These are phyloP conservation scores for Tigriopus californicus DNA, from an alignment of 2,888 invertebrate species.

Conservation along the genomic window DNA sequence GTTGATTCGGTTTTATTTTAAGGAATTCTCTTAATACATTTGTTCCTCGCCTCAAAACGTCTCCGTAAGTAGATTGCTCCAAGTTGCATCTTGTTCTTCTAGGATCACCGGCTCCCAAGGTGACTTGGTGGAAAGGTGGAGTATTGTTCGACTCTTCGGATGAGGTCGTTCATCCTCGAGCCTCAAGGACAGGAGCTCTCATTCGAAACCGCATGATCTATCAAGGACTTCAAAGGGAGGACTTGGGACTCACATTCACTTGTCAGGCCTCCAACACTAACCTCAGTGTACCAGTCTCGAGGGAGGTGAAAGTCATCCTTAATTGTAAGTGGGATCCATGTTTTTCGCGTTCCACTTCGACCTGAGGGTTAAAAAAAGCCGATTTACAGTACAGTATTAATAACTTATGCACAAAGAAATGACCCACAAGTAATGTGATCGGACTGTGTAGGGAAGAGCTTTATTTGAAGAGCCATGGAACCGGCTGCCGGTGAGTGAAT, in stretches of 20 bases:
- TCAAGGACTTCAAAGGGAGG: conserved; percentile 40
- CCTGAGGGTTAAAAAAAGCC: no score
- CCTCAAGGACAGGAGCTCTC: conserved; percentile 19
- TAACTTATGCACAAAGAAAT: no score
- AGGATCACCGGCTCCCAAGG: conserved; percentile 8
- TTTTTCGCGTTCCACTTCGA: no score
- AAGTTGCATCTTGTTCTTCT: neutral
- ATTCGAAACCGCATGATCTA: conserved; percentile 29
- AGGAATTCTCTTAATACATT: no score
- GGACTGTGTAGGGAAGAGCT: no score
- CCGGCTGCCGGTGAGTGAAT: no score
- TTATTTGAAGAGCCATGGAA: no score
- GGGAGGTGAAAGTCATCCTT: conserved; percentile 47
- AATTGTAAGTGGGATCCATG: conserved; percentile 2
- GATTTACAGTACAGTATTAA: no score
- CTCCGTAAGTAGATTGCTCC: no score
- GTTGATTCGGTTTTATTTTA: no score
- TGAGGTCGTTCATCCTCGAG: neutral
- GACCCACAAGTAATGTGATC: no score
- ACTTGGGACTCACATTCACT: conserved; percentile 45
- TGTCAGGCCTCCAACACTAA: conserved; percentile 53
- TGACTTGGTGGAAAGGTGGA: conserved; percentile 12
- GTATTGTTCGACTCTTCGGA: neutral
- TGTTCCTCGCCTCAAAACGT: no score
- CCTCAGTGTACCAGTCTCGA: conserved; percentile 43